Percentiles rank a stretch among this genome's conserved stretches.
Conservation (phyloP, 2,797 vertebrate genomes). For the Alectoris magna region DNA sequence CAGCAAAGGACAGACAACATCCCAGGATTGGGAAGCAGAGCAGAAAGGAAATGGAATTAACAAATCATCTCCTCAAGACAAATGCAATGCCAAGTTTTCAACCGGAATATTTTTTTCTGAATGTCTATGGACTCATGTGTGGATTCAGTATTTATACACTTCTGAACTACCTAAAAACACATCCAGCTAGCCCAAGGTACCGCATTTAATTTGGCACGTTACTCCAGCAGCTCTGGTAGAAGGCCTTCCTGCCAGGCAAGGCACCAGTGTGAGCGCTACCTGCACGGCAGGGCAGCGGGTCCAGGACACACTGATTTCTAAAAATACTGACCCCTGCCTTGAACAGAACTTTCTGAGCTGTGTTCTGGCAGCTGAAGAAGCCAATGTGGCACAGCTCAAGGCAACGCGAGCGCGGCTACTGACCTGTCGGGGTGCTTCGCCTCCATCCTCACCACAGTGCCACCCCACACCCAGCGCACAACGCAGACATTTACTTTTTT, state of each 20-base stretch:
- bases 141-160: constrained; percentile 62
- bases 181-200: constrained; percentile 45
- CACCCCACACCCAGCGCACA: background rate
- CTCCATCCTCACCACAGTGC: constrained; percentile 53
- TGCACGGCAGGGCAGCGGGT: constrained; percentile 52
- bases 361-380: constrained; percentile 66
- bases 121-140: constrained; percentile 55
- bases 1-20: constrained; percentile 48
- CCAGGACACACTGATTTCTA: constrained; percentile 61
- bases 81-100: background rate
- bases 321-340: constrained; percentile 59
- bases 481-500: constrained; percentile 81
- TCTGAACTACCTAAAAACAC: constrained; percentile 66
- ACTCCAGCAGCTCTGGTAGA: constrained; percentile 64
- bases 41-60: constrained; percentile 61
- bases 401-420: constrained; percentile 54
- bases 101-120: constrained; percentile 50
- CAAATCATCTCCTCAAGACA: constrained; percentile 54
- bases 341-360: constrained; percentile 44
- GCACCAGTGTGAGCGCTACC: constrained; percentile 61
- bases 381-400: constrained; percentile 36
- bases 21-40: constrained; percentile 12
- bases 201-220: constrained; percentile 68
- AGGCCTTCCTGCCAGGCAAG: constrained; percentile 59
- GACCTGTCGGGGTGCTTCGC: constrained; percentile 38